Conservation (phyloP, 2,113 vertebrate species). For the Mesocricetus auratus region DNA sequence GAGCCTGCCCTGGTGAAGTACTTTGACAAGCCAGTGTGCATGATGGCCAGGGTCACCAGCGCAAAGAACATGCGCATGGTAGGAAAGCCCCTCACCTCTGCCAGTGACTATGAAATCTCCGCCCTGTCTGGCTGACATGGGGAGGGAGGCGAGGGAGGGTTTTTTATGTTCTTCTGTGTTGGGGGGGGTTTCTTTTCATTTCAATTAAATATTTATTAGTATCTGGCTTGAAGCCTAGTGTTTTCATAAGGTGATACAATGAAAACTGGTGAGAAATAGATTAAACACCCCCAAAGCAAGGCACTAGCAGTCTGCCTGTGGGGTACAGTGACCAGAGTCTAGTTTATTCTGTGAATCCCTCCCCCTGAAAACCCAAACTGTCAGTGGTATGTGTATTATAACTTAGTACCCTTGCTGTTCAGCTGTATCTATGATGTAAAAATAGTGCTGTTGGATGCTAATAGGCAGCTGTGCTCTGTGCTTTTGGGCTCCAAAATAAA, state of each 20-base stretch:
- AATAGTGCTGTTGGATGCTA: slow-evolving; percentile 78
- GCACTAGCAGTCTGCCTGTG: slow-evolving; percentile 66
- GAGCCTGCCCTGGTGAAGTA: slow-evolving; percentile 96
- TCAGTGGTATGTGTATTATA: slow-evolving; percentile 84
- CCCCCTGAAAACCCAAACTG: slow-evolving; percentile 65
- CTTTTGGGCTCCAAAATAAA: slow-evolving; percentile 53
- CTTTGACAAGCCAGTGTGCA: slow-evolving; percentile 96
- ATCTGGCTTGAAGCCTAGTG: slow-evolving; percentile 81
- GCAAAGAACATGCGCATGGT: slow-evolving; percentile 94
- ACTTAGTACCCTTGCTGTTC: slow-evolving; percentile 84
- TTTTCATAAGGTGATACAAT: slow-evolving; percentile 83
- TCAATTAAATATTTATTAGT: slow-evolving; percentile 87
- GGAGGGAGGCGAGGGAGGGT: neutral
- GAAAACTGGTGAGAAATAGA: slow-evolving; percentile 81
- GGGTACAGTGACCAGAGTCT: slow-evolving; percentile 70
- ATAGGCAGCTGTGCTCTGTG: slow-evolving; percentile 63
- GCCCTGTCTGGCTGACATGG: slow-evolving; percentile 91
- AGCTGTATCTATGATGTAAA: slow-evolving; percentile 82
- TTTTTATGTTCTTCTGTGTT: slow-evolving; percentile 67
- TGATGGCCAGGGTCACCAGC: slow-evolving; percentile 93
- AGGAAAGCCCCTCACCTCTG: slow-evolving; percentile 90
- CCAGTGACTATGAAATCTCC: slow-evolving; percentile 97
- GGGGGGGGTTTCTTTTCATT: slow-evolving; percentile 62
- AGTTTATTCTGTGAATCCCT: slow-evolving; percentile 75
- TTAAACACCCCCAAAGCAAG: slow-evolving; percentile 77